Evolutionary conservation across 2,797 vertebrate genomes (phyloP), one percentile per base, ranked within the genome.

Genomic region (Pipistrellus nathusii): DNA sequence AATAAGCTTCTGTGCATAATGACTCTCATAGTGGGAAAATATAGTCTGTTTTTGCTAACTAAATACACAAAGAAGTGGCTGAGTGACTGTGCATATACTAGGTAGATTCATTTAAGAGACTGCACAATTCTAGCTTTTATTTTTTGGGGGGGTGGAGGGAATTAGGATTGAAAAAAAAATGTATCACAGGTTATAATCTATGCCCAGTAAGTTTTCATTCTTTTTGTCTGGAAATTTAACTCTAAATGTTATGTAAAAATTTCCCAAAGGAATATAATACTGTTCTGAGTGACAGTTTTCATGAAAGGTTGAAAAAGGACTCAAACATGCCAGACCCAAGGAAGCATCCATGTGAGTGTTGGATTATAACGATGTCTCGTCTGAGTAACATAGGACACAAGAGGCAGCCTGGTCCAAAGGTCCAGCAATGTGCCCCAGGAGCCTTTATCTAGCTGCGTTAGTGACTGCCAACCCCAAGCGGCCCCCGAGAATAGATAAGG

Each of bases 221-320:
- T 88, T 95, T 88, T 90, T 69, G 38, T 51, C 25, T 66, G n/a
- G 87, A 95, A 96, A 93, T 91, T 64, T 84, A 77, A 94, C 62
- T 93, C 30, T 38, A 78, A 88, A 59, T 81, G 66, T 80, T 92
- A 27, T 57, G 82, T 94, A 8, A 81, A 85, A 69, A 20, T 41
- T 72, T 94, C 57, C 76, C 38, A 81, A 73, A 53, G 62, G 93
- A 94, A 88, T 21, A 17, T 72, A 77, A 20, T 72, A 14, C 75
- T 82, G 21, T 69, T 46, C 78, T 95, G 85, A 46, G 64, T 85
- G 88, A 83, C 25, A 21, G 25, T 71, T 93, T 92, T 91, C 30
- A 87, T 17, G 38, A 53, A 96, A 93, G 8, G 3, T 85, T 57
- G 82, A 64, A 84, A 18, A 76, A 32, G 13, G 38, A 27, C 14